Percentiles rank a stretch among this genome's conserved stretches.
These are phyloP conservation scores for Melanerpes aurifrons DNA, from an alignment of 2,113 vertebrate species.

Conservation along the genomic window DNA sequence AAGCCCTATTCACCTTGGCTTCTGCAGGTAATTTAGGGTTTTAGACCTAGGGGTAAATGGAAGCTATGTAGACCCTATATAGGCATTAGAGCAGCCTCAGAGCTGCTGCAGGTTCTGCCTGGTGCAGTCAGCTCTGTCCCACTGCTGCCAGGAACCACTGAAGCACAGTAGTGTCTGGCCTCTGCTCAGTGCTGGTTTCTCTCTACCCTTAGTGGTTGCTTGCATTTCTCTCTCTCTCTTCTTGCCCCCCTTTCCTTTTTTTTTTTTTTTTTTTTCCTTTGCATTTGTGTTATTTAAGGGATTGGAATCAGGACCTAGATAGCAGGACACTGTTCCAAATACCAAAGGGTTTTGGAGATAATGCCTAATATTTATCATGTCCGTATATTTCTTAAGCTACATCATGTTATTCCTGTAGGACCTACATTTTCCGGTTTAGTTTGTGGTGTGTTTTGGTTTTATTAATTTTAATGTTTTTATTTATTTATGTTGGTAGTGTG, in stretches of 20 bases:
- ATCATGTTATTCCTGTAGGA: not conserved
- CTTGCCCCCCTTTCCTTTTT: not conserved
- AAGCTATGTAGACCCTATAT: not conserved
- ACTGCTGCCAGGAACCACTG: not conserved
- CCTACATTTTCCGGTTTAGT: not conserved
- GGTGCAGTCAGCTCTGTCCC: not conserved
- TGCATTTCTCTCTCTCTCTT: not conserved
- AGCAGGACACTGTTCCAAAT: not conserved
- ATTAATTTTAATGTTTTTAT: not conserved
- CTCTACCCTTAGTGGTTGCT: not conserved
- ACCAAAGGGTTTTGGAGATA: not conserved
- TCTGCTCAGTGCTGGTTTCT: not conserved
- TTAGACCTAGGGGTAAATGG: not conserved
- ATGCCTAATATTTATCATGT: not conserved
- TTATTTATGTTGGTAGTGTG: not conserved
- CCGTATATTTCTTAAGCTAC: not conserved
- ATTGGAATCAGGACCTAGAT: not conserved
- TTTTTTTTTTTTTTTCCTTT: not conserved
- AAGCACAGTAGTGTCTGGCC: not conserved
- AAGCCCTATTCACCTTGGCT: not conserved
- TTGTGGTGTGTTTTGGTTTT: not conserved
- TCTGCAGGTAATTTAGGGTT: not conserved
- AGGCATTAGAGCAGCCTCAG: not conserved
- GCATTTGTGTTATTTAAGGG: not conserved
- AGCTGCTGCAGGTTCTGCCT: not conserved